These are phyloP conservation scores for Cacatua alba DNA, from an alignment of 2,113 vertebrate genomes.

Conservation along the genomic window DNA sequence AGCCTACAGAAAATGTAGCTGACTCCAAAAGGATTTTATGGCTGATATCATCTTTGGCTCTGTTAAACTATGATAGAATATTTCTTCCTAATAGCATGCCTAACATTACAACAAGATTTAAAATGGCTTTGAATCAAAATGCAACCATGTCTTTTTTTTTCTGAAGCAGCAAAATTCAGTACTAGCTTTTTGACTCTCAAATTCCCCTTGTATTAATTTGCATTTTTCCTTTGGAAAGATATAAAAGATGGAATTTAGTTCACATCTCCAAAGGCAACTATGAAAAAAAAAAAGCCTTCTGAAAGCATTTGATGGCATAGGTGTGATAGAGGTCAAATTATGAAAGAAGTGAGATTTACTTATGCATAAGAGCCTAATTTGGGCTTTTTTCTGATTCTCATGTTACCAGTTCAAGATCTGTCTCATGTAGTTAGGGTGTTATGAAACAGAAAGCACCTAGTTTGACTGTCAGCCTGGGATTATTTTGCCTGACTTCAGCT, in stretches of 20 bases:
- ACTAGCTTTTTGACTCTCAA: not conserved
- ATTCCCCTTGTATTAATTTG: not conserved
- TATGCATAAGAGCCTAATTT: not conserved
- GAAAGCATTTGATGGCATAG: not conserved
- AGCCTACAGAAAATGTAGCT: conserved; percentile 13
- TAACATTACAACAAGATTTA: not conserved
- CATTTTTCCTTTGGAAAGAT: not conserved
- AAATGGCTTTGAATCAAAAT: conserved; percentile 33
- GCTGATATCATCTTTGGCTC: conserved; percentile 33
- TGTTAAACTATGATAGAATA: not conserved
- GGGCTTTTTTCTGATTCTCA: not conserved
- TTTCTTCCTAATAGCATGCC: conserved; percentile 19
- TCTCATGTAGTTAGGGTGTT: not conserved
- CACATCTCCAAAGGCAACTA: not conserved
- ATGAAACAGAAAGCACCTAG: not conserved
- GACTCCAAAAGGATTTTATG: conserved; percentile 32
- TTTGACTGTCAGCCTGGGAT: not conserved
- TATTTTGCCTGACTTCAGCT: not conserved
- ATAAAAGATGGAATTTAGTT: not conserved
- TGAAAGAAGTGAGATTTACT: not conserved
- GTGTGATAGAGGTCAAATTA: not conserved
- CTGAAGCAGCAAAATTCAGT: not conserved
- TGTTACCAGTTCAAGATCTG: not conserved
- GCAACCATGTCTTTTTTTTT: not conserved
- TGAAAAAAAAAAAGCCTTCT: not conserved